Conservation (phyloP, 1,140 invertebrate species). For the Brachionus calyciflorus region DNA sequence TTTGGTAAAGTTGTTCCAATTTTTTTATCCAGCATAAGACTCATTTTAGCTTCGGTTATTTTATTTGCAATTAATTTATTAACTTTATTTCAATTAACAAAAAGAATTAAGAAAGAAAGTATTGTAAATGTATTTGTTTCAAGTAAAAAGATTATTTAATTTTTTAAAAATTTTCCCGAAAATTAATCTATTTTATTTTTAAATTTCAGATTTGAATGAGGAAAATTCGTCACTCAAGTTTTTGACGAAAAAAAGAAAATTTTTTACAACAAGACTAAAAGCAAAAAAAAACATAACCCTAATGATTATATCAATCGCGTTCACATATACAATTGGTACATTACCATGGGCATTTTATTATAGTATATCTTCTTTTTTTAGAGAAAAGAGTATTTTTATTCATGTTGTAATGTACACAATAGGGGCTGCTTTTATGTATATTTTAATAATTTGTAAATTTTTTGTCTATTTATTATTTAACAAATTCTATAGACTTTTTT, state of each 20-base stretch:
- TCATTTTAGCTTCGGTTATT: neutral
- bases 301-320: neutral
- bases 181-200: too few species aligned
- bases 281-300: conserved; percentile 19
- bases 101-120: neutral
- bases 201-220: too few species aligned
- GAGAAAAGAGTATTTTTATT: neutral
- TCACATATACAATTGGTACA: neutral
- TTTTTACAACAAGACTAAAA: neutral
- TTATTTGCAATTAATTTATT: conserved; percentile 21
- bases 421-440: neutral
- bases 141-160: too few species aligned
- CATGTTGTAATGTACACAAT: neutral
- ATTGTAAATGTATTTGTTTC: neutral
- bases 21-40: neutral
- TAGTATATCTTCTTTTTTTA: neutral
- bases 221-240: too few species aligned
- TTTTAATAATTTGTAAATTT: neutral
- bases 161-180: too few species aligned
- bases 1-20: neutral
- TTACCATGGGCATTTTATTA: neutral
- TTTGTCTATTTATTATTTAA: conserved; percentile 21
- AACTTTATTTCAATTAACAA: neutral
- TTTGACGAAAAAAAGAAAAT: too few species aligned
- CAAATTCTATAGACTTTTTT: conserved; percentile 16